phyloP scores from a whole-genome alignment of 2,797 vertebrate species.

The Pygocentrus nattereri region DNA sequence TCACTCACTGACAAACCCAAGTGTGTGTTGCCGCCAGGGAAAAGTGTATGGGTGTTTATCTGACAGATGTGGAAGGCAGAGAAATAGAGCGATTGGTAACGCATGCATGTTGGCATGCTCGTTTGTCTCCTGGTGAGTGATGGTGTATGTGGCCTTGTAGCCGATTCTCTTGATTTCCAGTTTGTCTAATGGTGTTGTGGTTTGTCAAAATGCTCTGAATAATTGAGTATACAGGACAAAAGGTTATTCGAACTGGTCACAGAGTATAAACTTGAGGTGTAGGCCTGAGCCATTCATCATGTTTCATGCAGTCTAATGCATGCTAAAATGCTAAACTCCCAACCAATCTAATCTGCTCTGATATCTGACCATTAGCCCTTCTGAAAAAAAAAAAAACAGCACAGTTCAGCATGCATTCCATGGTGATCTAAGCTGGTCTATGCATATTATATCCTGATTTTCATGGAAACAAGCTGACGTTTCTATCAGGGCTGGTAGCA shows the following conservation, averaged over 20 bases:
- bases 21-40: neutral
- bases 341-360: neutral
- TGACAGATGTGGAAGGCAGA: neutral
- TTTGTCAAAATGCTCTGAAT: neutral
- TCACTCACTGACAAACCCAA: neutral
- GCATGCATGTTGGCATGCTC: neutral
- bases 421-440: no score
- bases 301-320: no score
- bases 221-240: neutral
- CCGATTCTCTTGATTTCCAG: neutral
- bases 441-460: no score
- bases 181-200: neutral
- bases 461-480: no score
- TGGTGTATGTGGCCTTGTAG: neutral
- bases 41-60: constrained; percentile 5
- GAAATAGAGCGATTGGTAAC: neutral
- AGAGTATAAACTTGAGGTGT: neutral
- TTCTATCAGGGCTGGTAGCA: no score
- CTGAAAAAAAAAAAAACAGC: no score
- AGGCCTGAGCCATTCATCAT: neutral
- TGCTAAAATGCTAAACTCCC: no score
- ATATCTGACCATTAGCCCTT: no score
- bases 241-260: neutral
- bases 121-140: neutral
- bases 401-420: no score